Evolutionary conservation across 1,140 invertebrate genomes (phyloP).

Genomic region (Dinothrombium tinctorium): DNA sequence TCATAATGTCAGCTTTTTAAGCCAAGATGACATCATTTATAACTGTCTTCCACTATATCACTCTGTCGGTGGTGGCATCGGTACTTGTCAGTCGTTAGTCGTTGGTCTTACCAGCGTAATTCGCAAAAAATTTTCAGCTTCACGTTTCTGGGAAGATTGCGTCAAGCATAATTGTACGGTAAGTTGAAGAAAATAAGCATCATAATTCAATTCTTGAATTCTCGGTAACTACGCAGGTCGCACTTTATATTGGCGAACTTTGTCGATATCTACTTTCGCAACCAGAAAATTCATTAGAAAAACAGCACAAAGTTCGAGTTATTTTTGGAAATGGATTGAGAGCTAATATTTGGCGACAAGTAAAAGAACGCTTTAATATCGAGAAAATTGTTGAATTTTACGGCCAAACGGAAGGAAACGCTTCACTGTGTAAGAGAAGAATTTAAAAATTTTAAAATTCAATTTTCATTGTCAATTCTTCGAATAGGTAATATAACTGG

Average conservation of each 20-base stretch:
- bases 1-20: slow-evolving; percentile 25
- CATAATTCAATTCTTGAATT: no score
- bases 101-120: slow-evolving; percentile 27
- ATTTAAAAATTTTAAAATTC: slow-evolving; percentile 1
- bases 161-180: slow-evolving; percentile 29
- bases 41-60: slow-evolving; percentile 43
- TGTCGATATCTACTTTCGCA: slow-evolving; percentile 84
- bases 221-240: background rate
- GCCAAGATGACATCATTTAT: slow-evolving; percentile 29
- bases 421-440: slow-evolving; percentile 18
- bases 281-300: slow-evolving; percentile 46
- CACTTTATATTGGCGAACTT: slow-evolving; percentile 95
- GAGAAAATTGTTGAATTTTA: slow-evolving; percentile 26
- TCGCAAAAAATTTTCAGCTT: slow-evolving; percentile 32
- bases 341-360: slow-evolving; percentile 83
- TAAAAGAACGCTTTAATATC: slow-evolving; percentile 37
- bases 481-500: no score
- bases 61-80: slow-evolving; percentile 31
- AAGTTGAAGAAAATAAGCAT: background rate
- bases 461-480: no score
- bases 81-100: slow-evolving; percentile 25
- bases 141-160: slow-evolving; percentile 38
- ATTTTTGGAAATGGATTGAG: slow-evolving; percentile 89
- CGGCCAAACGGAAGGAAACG: slow-evolving; percentile 29
- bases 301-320: slow-evolving; percentile 49